A percentile compares a stretch with the other conserved stretches of the same genome.
These are phyloP conservation scores for Dynastes tityus DNA, from an alignment of 2,888 invertebrate genomes.

Conservation along the genomic window DNA sequence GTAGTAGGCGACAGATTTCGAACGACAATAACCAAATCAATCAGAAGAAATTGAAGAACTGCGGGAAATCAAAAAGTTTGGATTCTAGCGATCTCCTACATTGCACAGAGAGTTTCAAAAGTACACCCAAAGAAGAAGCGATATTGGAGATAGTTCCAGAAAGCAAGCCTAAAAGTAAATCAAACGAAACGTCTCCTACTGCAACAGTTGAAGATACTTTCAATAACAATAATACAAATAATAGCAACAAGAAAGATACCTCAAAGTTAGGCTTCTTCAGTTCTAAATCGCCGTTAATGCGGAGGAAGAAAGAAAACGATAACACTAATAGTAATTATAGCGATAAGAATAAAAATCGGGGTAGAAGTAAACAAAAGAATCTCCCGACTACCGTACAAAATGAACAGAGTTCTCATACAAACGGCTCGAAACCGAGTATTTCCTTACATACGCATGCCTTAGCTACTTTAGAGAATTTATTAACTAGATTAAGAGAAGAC, in stretches of 20 bases:
- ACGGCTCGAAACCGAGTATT: conserved; percentile 59
- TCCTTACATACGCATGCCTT: conserved; percentile 72
- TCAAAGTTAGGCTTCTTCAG: conserved; percentile 68
- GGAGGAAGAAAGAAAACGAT: conserved; percentile 64
- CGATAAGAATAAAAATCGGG: conserved; percentile 59
- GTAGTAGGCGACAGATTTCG: conserved; percentile 52
- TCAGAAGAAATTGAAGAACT: conserved; percentile 76
- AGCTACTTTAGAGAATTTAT: conserved; percentile 75
- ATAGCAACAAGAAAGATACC: conserved; percentile 60
- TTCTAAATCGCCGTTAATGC: conserved; percentile 67
- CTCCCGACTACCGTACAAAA: conserved; percentile 60
- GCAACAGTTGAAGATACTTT: conserved; percentile 51
- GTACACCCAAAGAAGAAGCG: conserved; percentile 64
- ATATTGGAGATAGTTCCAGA: conserved; percentile 64
- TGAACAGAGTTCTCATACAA: conserved; percentile 52
- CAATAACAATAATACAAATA: conserved; percentile 57
- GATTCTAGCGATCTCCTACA: conserved; percentile 88
- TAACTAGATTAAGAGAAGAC: conserved; percentile 74
- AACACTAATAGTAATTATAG: conserved; percentile 51
- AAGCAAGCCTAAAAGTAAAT: conserved; percentile 53
- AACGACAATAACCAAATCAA: conserved; percentile 60
- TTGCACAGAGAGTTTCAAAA: conserved; percentile 53
- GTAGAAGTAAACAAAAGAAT: conserved; percentile 64
- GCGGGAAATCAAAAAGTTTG: conserved; percentile 87
- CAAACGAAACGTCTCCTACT: conserved; percentile 52